Base-by-base conservation (phyloP, 2,888 invertebrate species). In the Agrochola lota region DNA sequence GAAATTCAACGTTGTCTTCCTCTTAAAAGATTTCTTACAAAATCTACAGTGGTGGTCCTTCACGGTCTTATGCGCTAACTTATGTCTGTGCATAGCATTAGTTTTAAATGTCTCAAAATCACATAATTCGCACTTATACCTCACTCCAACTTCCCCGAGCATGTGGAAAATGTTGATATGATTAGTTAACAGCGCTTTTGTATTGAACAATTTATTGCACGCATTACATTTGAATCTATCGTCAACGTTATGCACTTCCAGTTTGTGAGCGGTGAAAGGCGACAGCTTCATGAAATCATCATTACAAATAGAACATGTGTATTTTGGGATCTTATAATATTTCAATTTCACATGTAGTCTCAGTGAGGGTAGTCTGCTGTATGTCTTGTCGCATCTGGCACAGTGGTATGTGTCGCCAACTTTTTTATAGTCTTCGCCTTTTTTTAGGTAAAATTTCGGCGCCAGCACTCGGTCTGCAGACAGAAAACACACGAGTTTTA, bases 21-120 rank as follows among this genome's bases (percentile, higher is more conserved):
- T 93, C 40, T 94, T 55, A 77, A 97, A 97, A 1, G 95, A 91
- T 81, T 97, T 97, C 81, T 90, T 92, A 82, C 97, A 97, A 71
- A 92, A 95, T 76, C 88, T 91, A 78, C 97, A 97, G 30, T 95
- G 94, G 76, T 92, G 92, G 46, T 96, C 95, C 75, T 95, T 96
- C 0, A 92, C 94, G 0, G 94, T 94, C 70, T 93, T 95, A 68
- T 97, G 97, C 43, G 92, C 94, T 23, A 93, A 92, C 78, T 93
- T 94, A n/a, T 96, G 95, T 59, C 94, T 95, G 77, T 93, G 92
- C 88, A 95, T 81, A 59, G 91, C 88, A 52, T 91, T 90, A 59
- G 91, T 90, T 63, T 93, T 93, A 59, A 93, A 95, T 0, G 94
- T 91, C 43, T 94, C 95, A 71, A 93, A 96, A 0, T 96, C 95